phyloP scores from a whole-genome alignment of 1,140 invertebrate genomes.

The Drosophila virilis region DNA sequence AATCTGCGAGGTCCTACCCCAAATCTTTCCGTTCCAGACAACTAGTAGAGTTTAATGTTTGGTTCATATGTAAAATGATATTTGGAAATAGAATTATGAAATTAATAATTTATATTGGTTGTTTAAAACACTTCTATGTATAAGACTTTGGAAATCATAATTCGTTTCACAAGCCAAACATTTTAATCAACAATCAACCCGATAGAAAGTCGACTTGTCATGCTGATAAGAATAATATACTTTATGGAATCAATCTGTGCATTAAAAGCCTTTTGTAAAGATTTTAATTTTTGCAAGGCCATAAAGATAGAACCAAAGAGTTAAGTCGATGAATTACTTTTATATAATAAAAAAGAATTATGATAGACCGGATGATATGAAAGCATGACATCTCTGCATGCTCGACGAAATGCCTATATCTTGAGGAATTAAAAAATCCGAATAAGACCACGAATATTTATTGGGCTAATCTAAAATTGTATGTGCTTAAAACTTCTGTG shows the following conservation, averaged over 20 bases:
- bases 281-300: neutral
- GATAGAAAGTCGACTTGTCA: neutral
- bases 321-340: neutral
- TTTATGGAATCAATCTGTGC: neutral
- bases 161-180: neutral
- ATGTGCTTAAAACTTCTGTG: too few relatives aligned
- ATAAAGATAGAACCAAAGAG: slow-evolving; percentile 13
- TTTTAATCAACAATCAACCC: neutral
- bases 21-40: too few relatives aligned
- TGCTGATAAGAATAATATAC: neutral
- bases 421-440: neutral
- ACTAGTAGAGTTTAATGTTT: too few relatives aligned
- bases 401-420: neutral
- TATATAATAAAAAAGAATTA: neutral
- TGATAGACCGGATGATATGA: neutral
- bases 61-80: too few relatives aligned
- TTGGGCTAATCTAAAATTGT: too few relatives aligned
- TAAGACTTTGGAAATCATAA: neutral
- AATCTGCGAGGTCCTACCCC: too few relatives aligned
- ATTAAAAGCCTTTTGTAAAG: neutral
- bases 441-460: too few relatives aligned
- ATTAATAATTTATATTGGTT: too few relatives aligned
- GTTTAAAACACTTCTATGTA: neutral
- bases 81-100: too few relatives aligned
- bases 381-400: neutral